These are phyloP conservation scores for Crocodylus rhombifer DNA, from an alignment of 2,797 vertebrate species.

Conservation along the genomic window DNA sequence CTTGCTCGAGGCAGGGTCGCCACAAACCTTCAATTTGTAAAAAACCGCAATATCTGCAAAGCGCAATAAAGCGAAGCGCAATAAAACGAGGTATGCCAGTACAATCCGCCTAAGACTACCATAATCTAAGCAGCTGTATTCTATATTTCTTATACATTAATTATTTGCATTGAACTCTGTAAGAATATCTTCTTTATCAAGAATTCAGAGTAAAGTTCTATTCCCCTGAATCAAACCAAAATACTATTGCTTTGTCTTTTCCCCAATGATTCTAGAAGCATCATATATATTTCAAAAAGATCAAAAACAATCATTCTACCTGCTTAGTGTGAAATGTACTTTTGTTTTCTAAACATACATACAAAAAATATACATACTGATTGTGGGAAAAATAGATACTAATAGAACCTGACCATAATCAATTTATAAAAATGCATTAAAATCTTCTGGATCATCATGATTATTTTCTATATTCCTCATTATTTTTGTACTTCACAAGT, in stretches of 20 bases:
- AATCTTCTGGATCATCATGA: too few species aligned
- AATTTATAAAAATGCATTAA: background rate
- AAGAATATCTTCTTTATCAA: rapidly evolving
- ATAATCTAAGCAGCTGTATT: rapidly evolving
- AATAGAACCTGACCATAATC: background rate
- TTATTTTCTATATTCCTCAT: background rate
- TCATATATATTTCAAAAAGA: background rate
- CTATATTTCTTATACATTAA: background rate
- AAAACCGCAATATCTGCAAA: too few species aligned
- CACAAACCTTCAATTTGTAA: too few species aligned
- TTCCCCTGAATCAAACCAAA: background rate
- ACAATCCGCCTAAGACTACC: rapidly evolving
- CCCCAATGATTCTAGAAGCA: background rate
- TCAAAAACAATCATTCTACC: background rate
- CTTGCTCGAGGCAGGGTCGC: too few species aligned
- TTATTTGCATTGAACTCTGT: rapidly evolving
- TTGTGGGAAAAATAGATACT: background rate
- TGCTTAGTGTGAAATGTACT: background rate
- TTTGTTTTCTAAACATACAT: background rate
- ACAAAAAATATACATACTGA: too few species aligned
- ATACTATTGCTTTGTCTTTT: background rate
- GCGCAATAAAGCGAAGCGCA: too few species aligned
- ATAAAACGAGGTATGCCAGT: too few species aligned
- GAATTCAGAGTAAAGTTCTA: background rate
- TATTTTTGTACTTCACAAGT: background rate